Base-by-base conservation (phyloP, 2,888 invertebrate species). In the Diachrysia chrysitis region DNA sequence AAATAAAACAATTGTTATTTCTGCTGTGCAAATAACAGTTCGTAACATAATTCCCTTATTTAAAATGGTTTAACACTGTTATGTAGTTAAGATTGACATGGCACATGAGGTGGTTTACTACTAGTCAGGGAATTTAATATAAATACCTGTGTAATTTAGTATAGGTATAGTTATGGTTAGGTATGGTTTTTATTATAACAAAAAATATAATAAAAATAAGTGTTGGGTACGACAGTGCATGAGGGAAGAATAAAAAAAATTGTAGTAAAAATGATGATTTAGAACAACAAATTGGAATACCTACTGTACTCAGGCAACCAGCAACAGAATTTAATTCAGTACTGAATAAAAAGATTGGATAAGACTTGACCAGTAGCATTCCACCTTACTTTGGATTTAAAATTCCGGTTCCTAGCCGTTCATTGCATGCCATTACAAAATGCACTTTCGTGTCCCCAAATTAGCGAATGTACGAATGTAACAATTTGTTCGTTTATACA, bases 1-100 rank as follows among this genome's bases (percentile, higher is more conserved):
- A 56, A 21, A 62, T 55, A 0, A 21, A 61, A 25, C 21, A 55
- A n/a, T 16, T 3, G 29, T 16, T 48, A 12, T 46, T 21, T 53
- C 32, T 48, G 7, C 46, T 55, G 12, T 51, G 58, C 51, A 61
- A 76, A 71, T 42, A 66, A 53, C 17, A 54, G 59, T 53, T 1
- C 16, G 7, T 32, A 35, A 63, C 58, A 58, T 55, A 64, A 66
- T 58, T 53, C 12, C 19, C 65, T 46, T 23, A 56, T 71, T 57
- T 53, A 23, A 46, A 71, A 58, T 53, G 32, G 4, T 54, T 63
- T 53, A 57, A 29, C 2, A 3, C 14, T 46, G n/a, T 56, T 65
- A 66, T 21, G 10, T 53, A 59, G 62, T 14, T 14, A 10, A 25
- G 25, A n/a, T 46, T 16, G 7, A 46, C n/a, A 2, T 46, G 46